phyloP scores from a whole-genome alignment of 2,888 invertebrate genomes.

The Agrochola macilenta region DNA sequence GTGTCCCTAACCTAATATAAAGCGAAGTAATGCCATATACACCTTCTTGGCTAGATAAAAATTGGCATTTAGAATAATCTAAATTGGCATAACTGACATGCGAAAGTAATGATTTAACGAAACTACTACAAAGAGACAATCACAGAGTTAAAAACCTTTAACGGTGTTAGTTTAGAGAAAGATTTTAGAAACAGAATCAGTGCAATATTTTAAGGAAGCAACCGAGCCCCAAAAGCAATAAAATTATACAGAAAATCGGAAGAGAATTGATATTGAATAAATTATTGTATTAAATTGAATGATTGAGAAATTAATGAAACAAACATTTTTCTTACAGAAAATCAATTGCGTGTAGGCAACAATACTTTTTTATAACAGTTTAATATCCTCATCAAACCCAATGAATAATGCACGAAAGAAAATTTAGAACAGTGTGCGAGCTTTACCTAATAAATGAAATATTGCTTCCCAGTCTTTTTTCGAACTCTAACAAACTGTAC shows the following conservation, averaged over 20 bases:
- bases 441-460: conserved; percentile 19
- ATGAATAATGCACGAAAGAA: conserved; percentile 11
- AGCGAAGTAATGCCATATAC: conserved; percentile 39
- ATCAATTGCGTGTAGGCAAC: neutral
- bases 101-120: neutral
- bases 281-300: neutral
- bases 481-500: conserved; percentile 29
- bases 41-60: conserved; percentile 40
- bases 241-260: neutral
- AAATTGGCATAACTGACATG: conserved; percentile 5
- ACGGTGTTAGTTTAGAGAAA: neutral
- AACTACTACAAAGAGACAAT: neutral
- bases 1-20: conserved; percentile 64
- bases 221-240: neutral
- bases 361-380: conserved; percentile 13
- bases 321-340: conserved; percentile 1
- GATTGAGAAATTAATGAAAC: neutral
- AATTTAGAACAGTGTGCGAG: conserved; percentile 21
- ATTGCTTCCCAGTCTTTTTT: conserved; percentile 28
- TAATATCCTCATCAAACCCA: conserved; percentile 30
- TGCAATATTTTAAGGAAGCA: neutral
- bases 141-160: neutral
- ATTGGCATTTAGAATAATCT: conserved; percentile 25
- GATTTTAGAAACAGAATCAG: neutral
- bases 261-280: neutral